Evolutionary conservation across 2,888 invertebrate species (phyloP).

Genomic region (Nomada flava): DNA sequence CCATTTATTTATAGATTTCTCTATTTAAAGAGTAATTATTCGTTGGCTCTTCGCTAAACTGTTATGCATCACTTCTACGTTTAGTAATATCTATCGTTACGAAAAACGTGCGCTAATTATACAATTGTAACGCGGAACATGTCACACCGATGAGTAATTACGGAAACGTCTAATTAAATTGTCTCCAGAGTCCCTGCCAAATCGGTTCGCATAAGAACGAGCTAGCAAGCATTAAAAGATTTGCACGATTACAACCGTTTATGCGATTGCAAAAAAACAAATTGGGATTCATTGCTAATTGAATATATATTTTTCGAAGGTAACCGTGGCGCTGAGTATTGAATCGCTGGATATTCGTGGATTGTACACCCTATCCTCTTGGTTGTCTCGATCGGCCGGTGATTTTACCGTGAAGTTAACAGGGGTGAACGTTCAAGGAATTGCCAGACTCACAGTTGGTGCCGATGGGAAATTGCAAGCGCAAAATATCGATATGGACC

Average conservation of each 20-base stretch:
- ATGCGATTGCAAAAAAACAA: not conserved
- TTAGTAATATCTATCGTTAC: not conserved
- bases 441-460: slow-evolving; percentile 90
- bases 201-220: slow-evolving; percentile 22
- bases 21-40: slow-evolving; percentile 35
- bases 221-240: not conserved
- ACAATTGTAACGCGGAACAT: slow-evolving; percentile 13
- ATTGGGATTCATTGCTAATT: slow-evolving; percentile 1
- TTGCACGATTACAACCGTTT: not conserved
- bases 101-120: slow-evolving; percentile 31
- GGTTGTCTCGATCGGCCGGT: slow-evolving; percentile 89
- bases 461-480: slow-evolving; percentile 91
- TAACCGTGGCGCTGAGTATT: slow-evolving; percentile 89
- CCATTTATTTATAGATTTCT: not conserved
- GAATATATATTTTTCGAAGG: slow-evolving; percentile 84
- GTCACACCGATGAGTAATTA: slow-evolving; percentile 29
- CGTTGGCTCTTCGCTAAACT: not conserved
- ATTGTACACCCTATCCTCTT: slow-evolving; percentile 90
- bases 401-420: slow-evolving; percentile 91
- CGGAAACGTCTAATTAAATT: slow-evolving; percentile 17
- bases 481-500: slow-evolving; percentile 92
- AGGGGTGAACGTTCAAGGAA: slow-evolving; percentile 89
- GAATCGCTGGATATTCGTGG: slow-evolving; percentile 90
- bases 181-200: slow-evolving; percentile 33
- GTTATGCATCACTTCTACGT: not conserved